A percentile compares a stretch with the other conserved stretches of the same genome.
Evolutionary conservation across 1,140 invertebrate genomes (phyloP).

Genomic region (Harlomillsia oculata): DNA sequence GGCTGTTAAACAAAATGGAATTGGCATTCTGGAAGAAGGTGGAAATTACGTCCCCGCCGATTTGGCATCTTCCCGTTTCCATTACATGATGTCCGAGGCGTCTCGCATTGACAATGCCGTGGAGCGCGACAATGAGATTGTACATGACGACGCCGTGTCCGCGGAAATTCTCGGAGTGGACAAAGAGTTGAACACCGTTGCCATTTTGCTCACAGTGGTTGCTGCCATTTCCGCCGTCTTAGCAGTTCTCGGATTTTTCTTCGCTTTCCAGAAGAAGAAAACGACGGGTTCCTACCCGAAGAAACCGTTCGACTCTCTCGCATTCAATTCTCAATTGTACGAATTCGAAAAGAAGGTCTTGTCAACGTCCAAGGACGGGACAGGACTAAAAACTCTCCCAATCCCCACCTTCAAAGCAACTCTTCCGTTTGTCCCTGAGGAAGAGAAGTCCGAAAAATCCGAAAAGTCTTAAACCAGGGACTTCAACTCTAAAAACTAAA

Average conservation of each 20-base stretch:
- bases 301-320: conserved; percentile 28
- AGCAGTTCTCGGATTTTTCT: conserved; percentile 25
- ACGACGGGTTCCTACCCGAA: conserved; percentile 23
- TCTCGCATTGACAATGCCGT: not conserved
- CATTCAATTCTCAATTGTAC: conserved; percentile 28
- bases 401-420: conserved; percentile 18
- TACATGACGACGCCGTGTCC: conserved; percentile 25
- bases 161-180: conserved; percentile 11
- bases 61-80: conserved; percentile 23
- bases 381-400: too few relatives aligned
- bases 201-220: conserved; percentile 21
- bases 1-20: conserved; percentile 43
- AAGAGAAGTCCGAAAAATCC: not conserved
- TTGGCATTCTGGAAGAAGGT: conserved; percentile 17
- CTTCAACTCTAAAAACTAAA: too few relatives aligned
- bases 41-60: conserved; percentile 19
- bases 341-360: conserved; percentile 20
- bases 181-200: conserved; percentile 22
- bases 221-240: conserved; percentile 27
- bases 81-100: conserved; percentile 1
- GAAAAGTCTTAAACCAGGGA: too few relatives aligned
- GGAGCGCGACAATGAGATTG: conserved; percentile 8
- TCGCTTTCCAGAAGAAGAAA: conserved; percentile 31
- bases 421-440: conserved; percentile 16
- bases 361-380: too few relatives aligned